Evolutionary conservation across 1,140 invertebrate species (phyloP), one percentile per base, ranked within the genome.

Genomic region (Aphelenchoides fujianensis): DNA sequence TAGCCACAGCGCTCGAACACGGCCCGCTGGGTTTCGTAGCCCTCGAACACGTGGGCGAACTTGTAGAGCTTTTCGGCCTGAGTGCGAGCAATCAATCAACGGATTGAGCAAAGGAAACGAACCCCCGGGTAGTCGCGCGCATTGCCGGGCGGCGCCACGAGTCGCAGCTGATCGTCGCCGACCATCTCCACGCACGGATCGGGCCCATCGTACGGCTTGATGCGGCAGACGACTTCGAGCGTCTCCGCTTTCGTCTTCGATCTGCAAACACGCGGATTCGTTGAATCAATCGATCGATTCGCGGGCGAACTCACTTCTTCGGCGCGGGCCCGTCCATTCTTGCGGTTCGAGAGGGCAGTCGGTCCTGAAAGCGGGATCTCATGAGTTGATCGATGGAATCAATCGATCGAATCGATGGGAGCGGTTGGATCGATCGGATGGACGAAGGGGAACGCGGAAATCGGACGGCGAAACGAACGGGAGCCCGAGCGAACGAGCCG

Each of bases 1-100:
- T 91, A 86, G 0, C 92, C 92, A n/a, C 94, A 90, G 68, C 88
- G 86, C 53, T 91, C 89, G 85, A 95, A 97, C 9, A 97, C 87
- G 68, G 92, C 90, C 82, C 91, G 90, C 84, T 98, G 96, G 0
- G 88, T 85, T 0, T 86, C 77, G 36, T 89, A 88, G 1, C 90
- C 89, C 75, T 90, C 90, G 88, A 98, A 98, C 1, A 98, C 91
- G 83, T 90, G 88, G 79, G 90, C 82, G 75, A 89, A 90, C 30
- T 85, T 86, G 66, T 74, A 80, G 2, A 80, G n/a, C 23, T 59
- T 73, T 31, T 82, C 77, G 19, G 54, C 36, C 79, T 80, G 63
- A 48, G n/a, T 23, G 23, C 12, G 12, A 23, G 41, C 41, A 48
- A 12, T 16, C 12, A 48, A 48, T 48, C 12, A 48, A 23, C 41